Percentiles rank a stretch among this genome's conserved stretches.
Conservation (phyloP, 2,113 vertebrate species). For the Chaenogobius annularis region DNA sequence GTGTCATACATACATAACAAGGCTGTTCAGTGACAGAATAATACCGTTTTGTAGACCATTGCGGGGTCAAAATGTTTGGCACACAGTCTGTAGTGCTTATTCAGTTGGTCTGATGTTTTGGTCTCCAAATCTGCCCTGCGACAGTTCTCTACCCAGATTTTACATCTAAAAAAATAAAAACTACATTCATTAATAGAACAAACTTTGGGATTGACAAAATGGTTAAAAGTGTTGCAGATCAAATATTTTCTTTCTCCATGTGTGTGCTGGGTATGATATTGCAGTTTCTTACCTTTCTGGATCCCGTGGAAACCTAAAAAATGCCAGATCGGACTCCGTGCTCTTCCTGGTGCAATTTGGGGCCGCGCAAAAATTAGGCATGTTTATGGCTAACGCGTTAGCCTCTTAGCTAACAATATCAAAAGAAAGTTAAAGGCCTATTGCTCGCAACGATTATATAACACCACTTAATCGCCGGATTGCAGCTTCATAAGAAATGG, state of each 20-base stretch:
- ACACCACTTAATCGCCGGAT: background rate
- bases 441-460: background rate
- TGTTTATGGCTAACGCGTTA: constrained; percentile 56
- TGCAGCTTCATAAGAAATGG: background rate
- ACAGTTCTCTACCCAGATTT: constrained; percentile 95
- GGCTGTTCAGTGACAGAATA: background rate
- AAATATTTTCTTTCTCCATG: background rate
- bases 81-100: constrained; percentile 93
- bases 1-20: too few relatives aligned
- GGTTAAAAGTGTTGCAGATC: background rate
- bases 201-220: background rate
- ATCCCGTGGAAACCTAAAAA: constrained; percentile 82
- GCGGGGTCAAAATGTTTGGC: constrained; percentile 94
- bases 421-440: background rate
- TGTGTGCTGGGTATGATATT: background rate
- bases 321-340: constrained; percentile 81
- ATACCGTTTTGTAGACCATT: constrained; percentile 91
- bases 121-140: constrained; percentile 91
- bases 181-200: background rate
- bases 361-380: constrained; percentile 90
- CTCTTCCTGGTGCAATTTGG: constrained; percentile 90
- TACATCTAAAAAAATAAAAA: constrained; percentile 77
- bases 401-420: constrained; percentile 43
- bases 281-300: constrained; percentile 72
- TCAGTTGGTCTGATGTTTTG: constrained; percentile 92